Conservation (phyloP, 2,888 invertebrate genomes). For the Agrotis segetum region DNA sequence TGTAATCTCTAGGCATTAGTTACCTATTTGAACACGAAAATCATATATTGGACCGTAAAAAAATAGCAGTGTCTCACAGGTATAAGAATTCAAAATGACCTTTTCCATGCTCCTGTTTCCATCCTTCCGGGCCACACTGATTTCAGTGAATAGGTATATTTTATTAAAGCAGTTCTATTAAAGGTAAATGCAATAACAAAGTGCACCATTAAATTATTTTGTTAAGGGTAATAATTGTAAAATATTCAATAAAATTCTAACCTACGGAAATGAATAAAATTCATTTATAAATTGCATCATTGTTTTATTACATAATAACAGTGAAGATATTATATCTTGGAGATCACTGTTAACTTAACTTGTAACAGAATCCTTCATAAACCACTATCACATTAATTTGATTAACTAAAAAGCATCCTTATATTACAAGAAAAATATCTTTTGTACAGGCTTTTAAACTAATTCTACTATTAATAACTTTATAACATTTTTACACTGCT, state of each 20-base stretch:
- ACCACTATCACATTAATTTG: slow-evolving; percentile 76
- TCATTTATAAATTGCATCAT: slow-evolving; percentile 47
- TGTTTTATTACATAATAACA: slow-evolving; percentile 76
- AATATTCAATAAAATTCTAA: slow-evolving; percentile 12
- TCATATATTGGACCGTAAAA: too few species aligned
- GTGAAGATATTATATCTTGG: slow-evolving; percentile 69
- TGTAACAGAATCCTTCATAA: slow-evolving; percentile 77
- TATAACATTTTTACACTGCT: slow-evolving; percentile 81
- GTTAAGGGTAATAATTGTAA: background rate
- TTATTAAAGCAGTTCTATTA: background rate
- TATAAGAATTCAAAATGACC: too few species aligned
- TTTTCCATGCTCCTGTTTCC: too few species aligned
- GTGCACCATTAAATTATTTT: background rate
- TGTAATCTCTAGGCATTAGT: too few species aligned
- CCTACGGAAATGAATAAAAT: slow-evolving; percentile 38
- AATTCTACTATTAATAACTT: slow-evolving; percentile 82
- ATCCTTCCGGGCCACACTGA: too few species aligned
- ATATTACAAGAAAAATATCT: slow-evolving; percentile 82
- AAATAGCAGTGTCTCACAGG: too few species aligned
- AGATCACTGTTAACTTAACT: slow-evolving; percentile 75
- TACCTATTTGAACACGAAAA: too few species aligned
- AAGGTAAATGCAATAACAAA: background rate
- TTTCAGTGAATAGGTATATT: slow-evolving; percentile 10
- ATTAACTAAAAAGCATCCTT: slow-evolving; percentile 84
- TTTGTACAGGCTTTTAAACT: slow-evolving; percentile 87